Conservation (phyloP, 2,888 invertebrate genomes). For the Lamellibrachia columna region DNA sequence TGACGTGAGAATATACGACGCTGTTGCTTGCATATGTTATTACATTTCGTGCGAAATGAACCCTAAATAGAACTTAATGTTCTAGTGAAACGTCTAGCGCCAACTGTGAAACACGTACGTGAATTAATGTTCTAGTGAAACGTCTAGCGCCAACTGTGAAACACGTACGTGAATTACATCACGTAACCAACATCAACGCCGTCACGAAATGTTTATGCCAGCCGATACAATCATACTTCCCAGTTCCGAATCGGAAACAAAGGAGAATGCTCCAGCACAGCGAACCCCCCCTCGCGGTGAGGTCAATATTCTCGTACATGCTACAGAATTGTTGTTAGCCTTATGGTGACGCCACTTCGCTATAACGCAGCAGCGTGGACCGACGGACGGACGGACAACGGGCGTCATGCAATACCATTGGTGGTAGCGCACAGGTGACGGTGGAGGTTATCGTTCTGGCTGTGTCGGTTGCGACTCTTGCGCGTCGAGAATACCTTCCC, state of each 20-base stretch:
- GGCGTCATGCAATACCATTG: slow-evolving; percentile 8
- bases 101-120: slow-evolving; percentile 3
- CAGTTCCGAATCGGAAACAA: not conserved
- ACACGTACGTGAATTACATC: not conserved
- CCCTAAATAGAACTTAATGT: not conserved
- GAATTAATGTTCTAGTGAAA: not conserved
- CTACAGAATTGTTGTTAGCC: not conserved
- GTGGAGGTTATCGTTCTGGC: slow-evolving; percentile 75
- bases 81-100: not conserved
- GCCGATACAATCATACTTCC: not conserved
- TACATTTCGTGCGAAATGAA: not conserved
- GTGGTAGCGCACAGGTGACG: slow-evolving; percentile 43
- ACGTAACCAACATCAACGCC: not conserved
- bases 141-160: not conserved
- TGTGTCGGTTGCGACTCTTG: slow-evolving; percentile 81
- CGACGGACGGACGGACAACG: not conserved
- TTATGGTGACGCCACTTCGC: not conserved
- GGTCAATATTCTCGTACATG: not conserved
- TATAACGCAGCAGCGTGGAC: not conserved
- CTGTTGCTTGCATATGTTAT: not conserved
- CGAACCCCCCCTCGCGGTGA: not conserved
- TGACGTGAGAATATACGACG: not conserved
- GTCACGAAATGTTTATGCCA: not conserved
- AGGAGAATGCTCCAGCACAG: not conserved
- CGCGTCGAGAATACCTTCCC: slow-evolving; percentile 81